Evolutionary conservation across 2,888 invertebrate genomes (phyloP), one percentile per base, ranked within the genome.

Genomic region (Lithophane semibrunnea): DNA sequence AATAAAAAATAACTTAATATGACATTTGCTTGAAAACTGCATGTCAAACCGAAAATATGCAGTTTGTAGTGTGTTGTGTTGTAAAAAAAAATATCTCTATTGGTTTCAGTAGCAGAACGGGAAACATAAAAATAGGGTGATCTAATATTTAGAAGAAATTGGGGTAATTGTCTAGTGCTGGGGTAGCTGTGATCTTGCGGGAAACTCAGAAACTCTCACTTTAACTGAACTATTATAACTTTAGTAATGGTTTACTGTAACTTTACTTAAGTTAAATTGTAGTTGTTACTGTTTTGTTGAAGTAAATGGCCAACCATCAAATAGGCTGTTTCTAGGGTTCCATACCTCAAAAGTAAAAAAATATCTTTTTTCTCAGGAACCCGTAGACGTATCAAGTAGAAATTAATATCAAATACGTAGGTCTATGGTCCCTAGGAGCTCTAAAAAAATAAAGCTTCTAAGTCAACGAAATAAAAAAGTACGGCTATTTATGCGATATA

Each of bases 81-180:
- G n/a, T n/a, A n/a, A n/a, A n/a, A 77, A 82, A 73, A 80, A 64
- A 13, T 18, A 7, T 13, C 12, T 24, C 10, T 58, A 16, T 29
- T 10, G 10, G 42, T 21, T 12, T 47, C 13, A 47, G 13, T 47
- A 10, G 10, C 44, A 42, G n/a, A 56, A 21, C n/a, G 29, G 18
- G n/a, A 64, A 73, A 60, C 54, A 54, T 68, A 13, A n/a, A 77
- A 83, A 73, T 70, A 66, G 24, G 13, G 49, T 58, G 44, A 47
- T 56, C 65, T 60, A 9, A 68, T 74, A 78, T 77, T 83, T 56
- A 56, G 64, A 75, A n/a, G 58, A 72, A 86, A 86, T 24, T 86
- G 63, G 83, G 78, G 72, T 86, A 83, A 72, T 82, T 60, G 54
- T 42, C 47, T 44, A 71, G 42, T 29, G 29, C 47, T 77, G 56